These are phyloP conservation scores for Palythoa grandiflora DNA, from an alignment of 92 coral and sea anemone genomes.

Conservation along the genomic window DNA sequence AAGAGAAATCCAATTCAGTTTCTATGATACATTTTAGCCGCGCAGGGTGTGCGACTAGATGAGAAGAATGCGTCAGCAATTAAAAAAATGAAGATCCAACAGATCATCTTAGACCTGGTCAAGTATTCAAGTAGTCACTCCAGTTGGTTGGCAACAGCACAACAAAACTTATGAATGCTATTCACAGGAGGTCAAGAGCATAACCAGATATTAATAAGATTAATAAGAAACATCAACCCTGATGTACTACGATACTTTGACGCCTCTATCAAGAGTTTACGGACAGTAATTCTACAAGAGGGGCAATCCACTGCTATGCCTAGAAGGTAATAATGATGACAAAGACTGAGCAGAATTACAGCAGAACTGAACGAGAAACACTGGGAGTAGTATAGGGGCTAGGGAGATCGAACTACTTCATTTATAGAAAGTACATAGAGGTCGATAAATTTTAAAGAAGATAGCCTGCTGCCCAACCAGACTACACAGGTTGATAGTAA, in stretches of 20 bases:
- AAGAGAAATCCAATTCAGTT: constrained; percentile 47
- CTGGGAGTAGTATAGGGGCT: too few relatives aligned
- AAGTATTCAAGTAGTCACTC: constrained; percentile 67
- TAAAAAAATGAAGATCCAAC: constrained; percentile 53
- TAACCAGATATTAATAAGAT: constrained; percentile 46
- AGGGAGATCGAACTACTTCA: too few relatives aligned
- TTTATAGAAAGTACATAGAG: too few relatives aligned
- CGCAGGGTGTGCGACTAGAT: constrained; percentile 52
- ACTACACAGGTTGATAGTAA: too few relatives aligned
- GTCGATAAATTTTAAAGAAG: too few relatives aligned
- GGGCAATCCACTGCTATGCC: too few relatives aligned
- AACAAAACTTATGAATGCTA: constrained; percentile 47
- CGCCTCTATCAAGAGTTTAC: background rate
- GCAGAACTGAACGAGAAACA: too few relatives aligned
- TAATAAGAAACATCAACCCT: constrained; percentile 45
- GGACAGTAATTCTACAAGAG: too few relatives aligned
- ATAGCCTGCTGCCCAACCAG: too few relatives aligned
- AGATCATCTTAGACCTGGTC: constrained; percentile 54
- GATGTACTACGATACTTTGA: constrained; percentile 63
- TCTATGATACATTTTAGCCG: constrained; percentile 50
- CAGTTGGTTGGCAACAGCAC: constrained; percentile 40
- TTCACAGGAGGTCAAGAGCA: constrained; percentile 61
- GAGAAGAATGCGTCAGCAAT: constrained; percentile 60
- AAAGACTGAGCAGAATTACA: too few relatives aligned
- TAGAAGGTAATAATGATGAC: too few relatives aligned